Conservation (phyloP, 2,113 vertebrate species). For the Ictalurus punctatus region DNA sequence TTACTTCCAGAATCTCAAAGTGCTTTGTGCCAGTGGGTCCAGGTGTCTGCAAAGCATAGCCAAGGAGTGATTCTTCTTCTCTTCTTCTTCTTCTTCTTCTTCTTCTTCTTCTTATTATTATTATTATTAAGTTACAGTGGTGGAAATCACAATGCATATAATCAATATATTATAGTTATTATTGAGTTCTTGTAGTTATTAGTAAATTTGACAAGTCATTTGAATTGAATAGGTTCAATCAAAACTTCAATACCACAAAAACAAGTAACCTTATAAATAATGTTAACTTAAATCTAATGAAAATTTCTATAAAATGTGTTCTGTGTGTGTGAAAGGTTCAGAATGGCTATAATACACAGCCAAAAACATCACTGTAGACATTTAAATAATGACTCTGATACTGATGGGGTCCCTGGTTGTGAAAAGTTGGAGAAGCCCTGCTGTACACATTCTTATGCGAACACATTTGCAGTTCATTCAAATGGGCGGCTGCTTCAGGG, state of each 20-base stretch:
- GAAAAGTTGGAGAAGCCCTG: not conserved
- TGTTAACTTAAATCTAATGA: not conserved
- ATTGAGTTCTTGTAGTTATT: too few species aligned
- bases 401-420: not conserved
- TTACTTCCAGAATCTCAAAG: too few species aligned
- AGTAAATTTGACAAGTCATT: not conserved
- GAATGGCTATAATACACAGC: not conserved
- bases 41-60: not conserved
- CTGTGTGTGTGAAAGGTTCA: not conserved
- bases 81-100: not conserved
- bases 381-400: not conserved
- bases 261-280: not conserved
- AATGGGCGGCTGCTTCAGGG: conserved; percentile 8
- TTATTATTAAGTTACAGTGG: not conserved
- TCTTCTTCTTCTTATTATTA: not conserved
- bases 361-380: not conserved
- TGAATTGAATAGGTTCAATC: not conserved
- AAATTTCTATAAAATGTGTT: not conserved
- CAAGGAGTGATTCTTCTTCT: not conserved
- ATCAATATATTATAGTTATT: not conserved
- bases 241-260: not conserved
- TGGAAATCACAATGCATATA: not conserved
- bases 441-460: not conserved
- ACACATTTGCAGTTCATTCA: not conserved
- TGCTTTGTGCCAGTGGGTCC: not conserved